Conservation (phyloP, 2,797 vertebrate species). For the Phoeniculus purpureus region DNA sequence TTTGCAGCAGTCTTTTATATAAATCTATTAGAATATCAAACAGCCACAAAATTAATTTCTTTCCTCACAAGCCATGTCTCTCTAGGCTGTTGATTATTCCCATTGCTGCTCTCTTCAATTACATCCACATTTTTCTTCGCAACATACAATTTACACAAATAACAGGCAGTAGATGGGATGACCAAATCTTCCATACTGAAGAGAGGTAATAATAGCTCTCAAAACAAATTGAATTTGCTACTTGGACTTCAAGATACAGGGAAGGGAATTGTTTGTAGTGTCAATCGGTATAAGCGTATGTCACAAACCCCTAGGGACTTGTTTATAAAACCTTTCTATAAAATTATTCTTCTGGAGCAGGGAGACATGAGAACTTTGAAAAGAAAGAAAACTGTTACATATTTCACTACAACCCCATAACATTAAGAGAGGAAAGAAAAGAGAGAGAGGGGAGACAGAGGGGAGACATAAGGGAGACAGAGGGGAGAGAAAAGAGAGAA, state of each 20-base stretch:
- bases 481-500: too few relatives aligned
- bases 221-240: neutral
- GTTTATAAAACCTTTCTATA: neutral
- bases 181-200: neutral
- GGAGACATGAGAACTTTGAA: neutral
- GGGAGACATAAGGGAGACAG: too few relatives aligned
- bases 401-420: neutral
- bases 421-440: neutral
- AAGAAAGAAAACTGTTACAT: neutral
- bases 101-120: neutral
- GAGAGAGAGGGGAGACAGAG: too few relatives aligned
- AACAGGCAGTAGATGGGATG: neutral
- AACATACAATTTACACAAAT: neutral
- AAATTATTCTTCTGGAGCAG: neutral
- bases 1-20: neutral
- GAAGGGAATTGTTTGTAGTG: neutral
- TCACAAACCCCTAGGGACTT: neutral
- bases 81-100: neutral
- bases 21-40: slow-evolving; percentile 1
- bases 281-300: neutral
- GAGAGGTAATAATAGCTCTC: neutral
- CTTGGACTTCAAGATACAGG: neutral
- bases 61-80: neutral
- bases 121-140: slow-evolving; percentile 1
- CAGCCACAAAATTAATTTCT: neutral